Percentiles rank a stretch among this genome's conserved stretches.
Conservation (phyloP, 1,140 invertebrate species). For the Oncopeltus fasciatus region DNA sequence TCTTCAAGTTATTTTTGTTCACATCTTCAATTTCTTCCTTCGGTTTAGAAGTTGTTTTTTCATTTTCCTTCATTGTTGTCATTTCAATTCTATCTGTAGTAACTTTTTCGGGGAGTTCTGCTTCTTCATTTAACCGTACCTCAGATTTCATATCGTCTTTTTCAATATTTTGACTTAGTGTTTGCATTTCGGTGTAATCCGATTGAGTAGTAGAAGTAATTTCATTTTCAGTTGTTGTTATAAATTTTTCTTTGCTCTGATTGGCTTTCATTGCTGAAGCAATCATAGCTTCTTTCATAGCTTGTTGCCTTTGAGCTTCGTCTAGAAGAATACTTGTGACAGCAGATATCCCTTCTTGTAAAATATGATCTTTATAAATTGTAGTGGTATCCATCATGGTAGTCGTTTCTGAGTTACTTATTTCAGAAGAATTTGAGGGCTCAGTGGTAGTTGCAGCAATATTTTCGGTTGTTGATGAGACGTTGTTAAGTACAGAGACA, state of each 20-base stretch:
- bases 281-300: constrained; percentile 14
- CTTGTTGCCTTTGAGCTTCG: constrained; percentile 6
- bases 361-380: constrained; percentile 16
- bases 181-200: constrained; percentile 12
- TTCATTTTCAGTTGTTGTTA: constrained; percentile 15
- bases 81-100: background rate
- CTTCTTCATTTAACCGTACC: constrained; percentile 1
- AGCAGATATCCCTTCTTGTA: constrained; percentile 25
- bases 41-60: too few relatives aligned
- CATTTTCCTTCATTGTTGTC: background rate
- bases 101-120: background rate
- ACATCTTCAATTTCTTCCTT: background rate
- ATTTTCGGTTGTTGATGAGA: background rate
- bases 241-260: background rate
- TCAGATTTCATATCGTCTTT: background rate
- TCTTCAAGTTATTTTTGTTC: background rate
- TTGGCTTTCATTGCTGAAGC: constrained; percentile 15
- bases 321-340: constrained; percentile 24
- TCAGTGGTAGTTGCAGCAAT: background rate
- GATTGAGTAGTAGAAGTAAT: background rate
- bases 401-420: constrained; percentile 18
- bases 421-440: background rate
- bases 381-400: constrained; percentile 15
- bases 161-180: background rate
- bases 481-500: background rate